These are phyloP conservation scores for Apotomis turbidana DNA, from an alignment of 2,888 invertebrate genomes.

Conservation along the genomic window DNA sequence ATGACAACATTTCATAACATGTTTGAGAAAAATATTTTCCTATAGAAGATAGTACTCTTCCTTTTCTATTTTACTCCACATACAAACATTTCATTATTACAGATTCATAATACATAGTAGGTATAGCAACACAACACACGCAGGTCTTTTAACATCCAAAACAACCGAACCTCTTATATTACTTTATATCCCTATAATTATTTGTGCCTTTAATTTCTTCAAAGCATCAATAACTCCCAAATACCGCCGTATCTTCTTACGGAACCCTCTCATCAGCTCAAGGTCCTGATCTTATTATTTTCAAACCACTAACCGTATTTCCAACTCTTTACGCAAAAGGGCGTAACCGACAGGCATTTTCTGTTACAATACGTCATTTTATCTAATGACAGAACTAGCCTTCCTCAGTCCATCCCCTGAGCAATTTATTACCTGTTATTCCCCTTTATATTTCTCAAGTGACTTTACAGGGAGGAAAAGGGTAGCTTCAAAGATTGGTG, in stretches of 20 bases:
- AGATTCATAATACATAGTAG: too few relatives aligned
- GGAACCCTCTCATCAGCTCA: constrained; percentile 5
- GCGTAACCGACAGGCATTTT: neutral
- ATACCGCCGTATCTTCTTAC: neutral
- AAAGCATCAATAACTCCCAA: neutral
- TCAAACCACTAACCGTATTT: constrained; percentile 7
- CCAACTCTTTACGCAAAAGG: neutral
- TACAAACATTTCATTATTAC: too few relatives aligned
- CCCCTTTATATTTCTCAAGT: constrained; percentile 19
- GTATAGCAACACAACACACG: too few relatives aligned
- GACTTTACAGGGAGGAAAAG: constrained; percentile 15
- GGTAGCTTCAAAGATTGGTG: constrained; percentile 15
- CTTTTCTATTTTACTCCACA: too few relatives aligned
- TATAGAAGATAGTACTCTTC: too few relatives aligned
- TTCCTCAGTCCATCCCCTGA: constrained; percentile 1
- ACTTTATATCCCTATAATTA: neutral
- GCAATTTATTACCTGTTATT: constrained; percentile 27
- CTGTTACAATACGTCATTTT: constrained; percentile 3
- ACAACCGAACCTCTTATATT: too few relatives aligned
- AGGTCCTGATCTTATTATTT: constrained; percentile 2
- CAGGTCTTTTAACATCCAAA: too few relatives aligned
- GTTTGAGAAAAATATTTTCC: too few relatives aligned
- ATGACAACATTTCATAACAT: too few relatives aligned
- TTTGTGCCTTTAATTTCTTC: neutral
- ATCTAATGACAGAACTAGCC: neutral